phyloP scores from a whole-genome alignment of 2,113 vertebrate species.

The Oryzias celebensis region DNA sequence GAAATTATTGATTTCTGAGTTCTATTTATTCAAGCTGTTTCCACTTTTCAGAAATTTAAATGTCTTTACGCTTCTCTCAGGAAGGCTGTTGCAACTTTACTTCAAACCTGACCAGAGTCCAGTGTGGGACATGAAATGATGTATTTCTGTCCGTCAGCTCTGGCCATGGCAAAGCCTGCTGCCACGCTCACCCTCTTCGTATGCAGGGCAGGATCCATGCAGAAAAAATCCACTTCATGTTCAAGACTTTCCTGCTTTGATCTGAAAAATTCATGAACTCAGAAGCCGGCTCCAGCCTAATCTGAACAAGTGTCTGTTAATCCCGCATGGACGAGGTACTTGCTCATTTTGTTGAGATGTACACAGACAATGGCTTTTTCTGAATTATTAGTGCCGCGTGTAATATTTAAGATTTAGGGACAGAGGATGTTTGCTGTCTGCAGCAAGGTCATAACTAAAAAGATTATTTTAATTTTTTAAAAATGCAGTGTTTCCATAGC shows the following conservation, averaged over 20 bases:
- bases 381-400: background rate
- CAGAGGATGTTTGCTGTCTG: no score
- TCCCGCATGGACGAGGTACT: constrained; percentile 53
- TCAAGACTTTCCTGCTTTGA: constrained; percentile 57
- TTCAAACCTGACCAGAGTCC: constrained; percentile 10
- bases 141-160: constrained; percentile 11
- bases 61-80: no score
- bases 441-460: no score
- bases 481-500: no score
- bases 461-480: no score
- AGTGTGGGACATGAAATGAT: constrained; percentile 24
- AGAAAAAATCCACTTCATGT: constrained; percentile 41
- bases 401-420: background rate
- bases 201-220: constrained; percentile 44
- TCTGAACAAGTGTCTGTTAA: constrained; percentile 63
- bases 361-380: constrained; percentile 4
- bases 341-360: constrained; percentile 30
- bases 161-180: constrained; percentile 1
- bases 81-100: constrained; percentile 1
- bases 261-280: constrained; percentile 57
- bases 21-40: no score
- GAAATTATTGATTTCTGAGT: no score
- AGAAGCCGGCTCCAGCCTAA: constrained; percentile 39
- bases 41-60: no score
- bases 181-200: constrained; percentile 19